Percentiles rank a stretch among this genome's conserved stretches.
These are phyloP conservation scores for Notoglanidium macrostoma DNA, from an alignment of 2,797 vertebrate species.

Conservation along the genomic window DNA sequence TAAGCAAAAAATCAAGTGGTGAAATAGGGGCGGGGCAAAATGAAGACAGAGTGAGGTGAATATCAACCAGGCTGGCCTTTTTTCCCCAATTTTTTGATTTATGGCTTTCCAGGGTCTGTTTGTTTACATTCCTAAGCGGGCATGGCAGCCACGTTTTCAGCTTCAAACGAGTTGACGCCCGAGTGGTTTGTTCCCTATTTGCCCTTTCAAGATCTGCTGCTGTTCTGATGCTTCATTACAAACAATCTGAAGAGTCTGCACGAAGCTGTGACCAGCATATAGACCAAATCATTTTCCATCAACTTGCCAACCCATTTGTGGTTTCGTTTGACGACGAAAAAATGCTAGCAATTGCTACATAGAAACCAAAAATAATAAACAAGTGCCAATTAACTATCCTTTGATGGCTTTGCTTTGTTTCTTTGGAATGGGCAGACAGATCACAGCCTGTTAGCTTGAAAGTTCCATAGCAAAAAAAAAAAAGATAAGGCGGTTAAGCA, in stretches of 20 bases:
- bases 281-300: slow-evolving; percentile 61
- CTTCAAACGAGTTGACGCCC: slow-evolving; percentile 64
- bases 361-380: slow-evolving; percentile 22
- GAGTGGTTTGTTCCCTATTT: slow-evolving; percentile 62
- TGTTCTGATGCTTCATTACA: slow-evolving; percentile 68
- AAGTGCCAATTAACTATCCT: slow-evolving; percentile 19
- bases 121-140: slow-evolving; percentile 72
- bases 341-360: neutral
- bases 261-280: slow-evolving; percentile 57
- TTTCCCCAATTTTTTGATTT: slow-evolving; percentile 57
- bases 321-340: neutral
- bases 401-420: slow-evolving; percentile 14
- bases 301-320: slow-evolving; percentile 11
- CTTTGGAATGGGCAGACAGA: neutral
- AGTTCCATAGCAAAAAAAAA: neutral
- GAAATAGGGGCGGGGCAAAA: slow-evolving; percentile 45
- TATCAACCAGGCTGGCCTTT: slow-evolving; percentile 47
- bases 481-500: neutral
- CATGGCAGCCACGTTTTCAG: slow-evolving; percentile 65
- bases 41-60: slow-evolving; percentile 42
- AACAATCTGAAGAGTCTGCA: slow-evolving; percentile 60
- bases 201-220: slow-evolving; percentile 60
- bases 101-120: slow-evolving; percentile 68
- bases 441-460: neutral
- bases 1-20: slow-evolving; percentile 35